Evolutionary conservation across 2,888 invertebrate species (phyloP).

Genomic region (Caenorhabditis macrosperma): DNA sequence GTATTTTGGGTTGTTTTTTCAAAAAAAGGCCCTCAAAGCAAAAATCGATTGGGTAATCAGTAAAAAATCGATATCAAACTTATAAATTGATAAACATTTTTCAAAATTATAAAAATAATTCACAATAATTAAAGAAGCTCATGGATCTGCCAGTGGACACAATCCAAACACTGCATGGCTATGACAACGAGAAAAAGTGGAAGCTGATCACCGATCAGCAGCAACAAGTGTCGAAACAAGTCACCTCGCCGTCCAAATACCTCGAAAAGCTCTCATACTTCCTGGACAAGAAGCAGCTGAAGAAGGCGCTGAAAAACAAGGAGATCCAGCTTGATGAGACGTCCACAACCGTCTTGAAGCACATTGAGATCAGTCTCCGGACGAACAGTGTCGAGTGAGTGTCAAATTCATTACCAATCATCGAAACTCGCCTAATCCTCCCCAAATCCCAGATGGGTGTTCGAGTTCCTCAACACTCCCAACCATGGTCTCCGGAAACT

Average conservation of each 20-base stretch:
- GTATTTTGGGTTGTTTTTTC: no score
- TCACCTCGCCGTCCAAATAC: conserved; percentile 88
- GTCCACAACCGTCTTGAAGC: conserved; percentile 96
- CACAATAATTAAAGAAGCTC: conserved; percentile 37
- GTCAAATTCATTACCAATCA: neutral
- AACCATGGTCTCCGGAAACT: conserved; percentile 96
- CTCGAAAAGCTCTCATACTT: conserved; percentile 94
- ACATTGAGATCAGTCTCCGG: conserved; percentile 97
- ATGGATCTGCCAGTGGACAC: conserved; percentile 99
- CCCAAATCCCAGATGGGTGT: conserved; percentile 96
- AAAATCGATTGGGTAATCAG: no score
- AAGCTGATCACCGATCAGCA: conserved; percentile 93
- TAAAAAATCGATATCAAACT: neutral
- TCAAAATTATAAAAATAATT: neutral
- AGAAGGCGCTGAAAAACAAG: conserved; percentile 65
- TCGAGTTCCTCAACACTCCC: conserved; percentile 95
- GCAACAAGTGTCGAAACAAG: conserved; percentile 53
- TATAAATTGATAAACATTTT: neutral
- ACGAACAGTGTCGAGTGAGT: conserved; percentile 98
- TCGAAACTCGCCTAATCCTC: neutral
- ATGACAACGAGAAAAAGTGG: conserved; percentile 99
- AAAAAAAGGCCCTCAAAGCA: no score
- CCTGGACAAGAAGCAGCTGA: conserved; percentile 86
- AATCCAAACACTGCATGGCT: conserved; percentile 93
- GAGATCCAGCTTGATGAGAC: conserved; percentile 84